phyloP scores from a whole-genome alignment of 2,797 vertebrate species.

The Chloroceryle inda region DNA sequence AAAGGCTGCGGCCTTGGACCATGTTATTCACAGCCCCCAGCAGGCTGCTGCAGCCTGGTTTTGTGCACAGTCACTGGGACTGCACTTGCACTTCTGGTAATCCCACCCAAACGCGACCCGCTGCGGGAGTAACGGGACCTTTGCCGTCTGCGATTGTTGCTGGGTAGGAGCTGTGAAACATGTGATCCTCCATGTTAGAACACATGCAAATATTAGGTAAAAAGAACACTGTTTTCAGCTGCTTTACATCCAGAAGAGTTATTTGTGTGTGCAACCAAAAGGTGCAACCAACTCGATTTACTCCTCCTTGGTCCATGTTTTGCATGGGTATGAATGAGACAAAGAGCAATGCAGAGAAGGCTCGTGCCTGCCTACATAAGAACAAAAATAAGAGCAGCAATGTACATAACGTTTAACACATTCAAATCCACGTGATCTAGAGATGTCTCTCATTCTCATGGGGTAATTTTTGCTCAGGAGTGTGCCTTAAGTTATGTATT shows the following conservation, averaged over 20 bases:
- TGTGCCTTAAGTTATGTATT: background rate
- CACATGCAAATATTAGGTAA: background rate
- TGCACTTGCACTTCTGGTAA: background rate
- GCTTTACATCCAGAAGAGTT: background rate
- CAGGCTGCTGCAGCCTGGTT: slow-evolving; percentile 1
- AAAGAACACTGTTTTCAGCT: background rate
- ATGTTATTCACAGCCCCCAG: background rate
- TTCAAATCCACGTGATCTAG: background rate
- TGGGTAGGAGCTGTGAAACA: background rate
- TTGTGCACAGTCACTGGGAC: slow-evolving; percentile 18
- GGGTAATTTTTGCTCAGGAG: background rate
- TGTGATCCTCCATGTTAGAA: background rate
- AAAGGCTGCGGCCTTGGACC: background rate
- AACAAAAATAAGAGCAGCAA: background rate
- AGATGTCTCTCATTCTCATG: background rate
- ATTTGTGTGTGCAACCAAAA: background rate
- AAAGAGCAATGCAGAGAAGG: background rate
- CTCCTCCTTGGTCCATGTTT: background rate
- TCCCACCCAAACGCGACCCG: slow-evolving; percentile 2
- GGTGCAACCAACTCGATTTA: background rate
- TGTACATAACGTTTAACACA: background rate
- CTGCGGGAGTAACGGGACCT: background rate
- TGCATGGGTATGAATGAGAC: background rate
- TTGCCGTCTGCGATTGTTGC: background rate
- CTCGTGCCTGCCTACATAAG: background rate